Base-by-base conservation (phyloP, 2,797 vertebrate species). In the Enteromius unitaeniatus region DNA sequence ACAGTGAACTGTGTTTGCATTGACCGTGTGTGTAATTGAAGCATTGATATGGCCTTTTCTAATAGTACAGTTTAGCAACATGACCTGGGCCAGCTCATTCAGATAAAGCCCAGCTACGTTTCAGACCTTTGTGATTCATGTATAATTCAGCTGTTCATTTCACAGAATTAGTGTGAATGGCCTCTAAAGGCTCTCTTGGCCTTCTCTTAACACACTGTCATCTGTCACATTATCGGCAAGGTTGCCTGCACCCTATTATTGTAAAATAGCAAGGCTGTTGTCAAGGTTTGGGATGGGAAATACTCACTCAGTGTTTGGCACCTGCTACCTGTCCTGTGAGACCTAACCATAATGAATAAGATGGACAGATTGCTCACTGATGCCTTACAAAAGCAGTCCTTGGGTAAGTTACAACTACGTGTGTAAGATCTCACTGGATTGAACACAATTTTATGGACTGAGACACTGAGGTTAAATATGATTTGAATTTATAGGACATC, bases 61-160 rank as follows among this genome's bases (percentile, higher is more conserved):
- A 60, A 42, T 21, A 26, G 68, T 37, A 34, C 19, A 64, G 19
- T 78, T 85, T 78, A 45, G 17, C 28, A 51, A 15, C 11, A 8
- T 10, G 26, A 60, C 51, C 28, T 67, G 9, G 6, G 15, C 17
- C 53, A 58, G 31, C 68, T 75, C 77, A 37, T 51, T 82, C 70
- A 76, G 47, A 80, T 72, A 34, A 14, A n/a, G 17, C 62, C 68
- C 68, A 60, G 67, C 70, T 23, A 6, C 53, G 51, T 84, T 84
- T 69, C 28, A 62, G 34, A 55, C 42, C 70, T 34, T 23, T n/a
- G 70, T 51, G 51, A 23, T 49, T 81, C 78, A 84, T 84, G 31
- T 64, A 84, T 84, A n/a, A 84, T 84, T 83, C 53, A 81, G 34
- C 6, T 69, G 13, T 55, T 62, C 47, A 83, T 76, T 76, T 83